Evolutionary conservation across 2,113 vertebrate species (phyloP), one percentile per base, ranked within the genome.

Genomic region (Lagopus leucura): DNA sequence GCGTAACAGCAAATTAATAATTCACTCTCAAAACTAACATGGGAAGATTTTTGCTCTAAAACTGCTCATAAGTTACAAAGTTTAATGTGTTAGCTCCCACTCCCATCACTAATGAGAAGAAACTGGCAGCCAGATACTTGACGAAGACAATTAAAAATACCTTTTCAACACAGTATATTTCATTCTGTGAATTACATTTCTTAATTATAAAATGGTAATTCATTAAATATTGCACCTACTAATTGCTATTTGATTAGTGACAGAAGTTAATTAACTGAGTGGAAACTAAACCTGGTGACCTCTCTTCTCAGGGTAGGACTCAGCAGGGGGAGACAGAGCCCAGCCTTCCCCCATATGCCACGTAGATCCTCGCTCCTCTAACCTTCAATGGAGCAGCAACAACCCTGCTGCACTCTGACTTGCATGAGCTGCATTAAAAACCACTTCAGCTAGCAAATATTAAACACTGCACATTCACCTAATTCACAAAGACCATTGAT

Each of bases 311-410:
- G 89, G 82, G 30, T 65, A 43, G 2, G 10, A 57, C 87, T 94
- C 93, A 90, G 95, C 87, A 91, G 95, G 76, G 95, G 94, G 93
- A 96, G 95, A 85, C 95, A 92, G 78, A 95, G 91, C 13, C 87
- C 82, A 27, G 61, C 50, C 30, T 61, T 79, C 54, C 89, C 4
- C 80, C 90, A 79, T 32, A 38, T n/a, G 89, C 70, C 67, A 24
- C 15, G 38, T 48, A 36, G 76, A 43, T 32, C 65, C 55, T 21
- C 69, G 4, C 3, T 38, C 52, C 72, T 10, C 19, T 45, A 57
- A 1, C 11, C 2, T 0, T 1, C 8, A 61, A 55, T 1, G 0
- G 30, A 13, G 84, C 74, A 38, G 76, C 34, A 43, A 19, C 74
- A 52, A 5, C 13, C 36, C 84, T 52, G 48, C 58, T 76, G 24